Evolutionary conservation across 2,113 vertebrate genomes (phyloP).

Genomic region (Loxodonta africana): DNA sequence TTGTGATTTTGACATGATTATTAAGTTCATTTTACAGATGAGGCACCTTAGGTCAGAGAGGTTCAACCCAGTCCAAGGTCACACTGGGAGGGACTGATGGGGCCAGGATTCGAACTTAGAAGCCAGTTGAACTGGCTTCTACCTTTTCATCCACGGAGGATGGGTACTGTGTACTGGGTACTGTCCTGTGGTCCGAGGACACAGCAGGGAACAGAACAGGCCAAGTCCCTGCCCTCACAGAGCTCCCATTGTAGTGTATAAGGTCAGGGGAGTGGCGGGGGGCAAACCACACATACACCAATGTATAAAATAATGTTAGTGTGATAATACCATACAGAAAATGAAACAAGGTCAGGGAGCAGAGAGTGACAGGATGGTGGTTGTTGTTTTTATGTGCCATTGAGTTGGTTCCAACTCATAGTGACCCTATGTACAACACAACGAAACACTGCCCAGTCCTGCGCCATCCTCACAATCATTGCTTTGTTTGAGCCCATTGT

Average conservation of each 20-base stretch:
- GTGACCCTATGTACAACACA: no score
- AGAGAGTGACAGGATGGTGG: neutral
- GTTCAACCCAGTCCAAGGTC: neutral
- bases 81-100: neutral
- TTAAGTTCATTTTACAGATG: neutral
- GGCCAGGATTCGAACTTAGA: neutral
- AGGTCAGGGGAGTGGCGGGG: no score
- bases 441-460: no score
- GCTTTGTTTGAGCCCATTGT: no score
- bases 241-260: neutral
- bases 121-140: neutral
- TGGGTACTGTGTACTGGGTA: neutral
- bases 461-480: no score
- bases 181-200: neutral
- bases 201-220: neutral
- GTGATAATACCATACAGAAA: neutral
- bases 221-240: accelerated
- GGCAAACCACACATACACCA: neutral
- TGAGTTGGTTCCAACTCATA: no score
- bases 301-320: no score
- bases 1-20: neutral
- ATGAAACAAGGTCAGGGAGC: neutral
- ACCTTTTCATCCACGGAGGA: neutral
- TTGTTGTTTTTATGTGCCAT: no score
- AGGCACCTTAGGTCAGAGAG: neutral